Evolutionary conservation across 2,797 vertebrate genomes (phyloP).

Genomic region (Botia almorhae): DNA sequence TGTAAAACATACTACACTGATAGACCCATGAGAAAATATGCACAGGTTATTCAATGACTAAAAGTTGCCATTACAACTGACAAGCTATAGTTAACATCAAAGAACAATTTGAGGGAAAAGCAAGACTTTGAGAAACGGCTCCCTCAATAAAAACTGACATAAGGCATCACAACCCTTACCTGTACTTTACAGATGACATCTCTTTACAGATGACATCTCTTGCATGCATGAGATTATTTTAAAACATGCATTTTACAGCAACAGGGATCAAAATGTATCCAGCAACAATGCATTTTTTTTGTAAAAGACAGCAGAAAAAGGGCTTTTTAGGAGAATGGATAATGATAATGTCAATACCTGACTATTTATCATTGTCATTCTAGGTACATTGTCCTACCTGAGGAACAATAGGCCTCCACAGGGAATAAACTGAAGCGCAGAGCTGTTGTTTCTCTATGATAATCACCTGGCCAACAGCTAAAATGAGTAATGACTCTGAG

Average conservation of each 20-base stretch:
- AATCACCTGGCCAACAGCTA: slow-evolving; percentile 42
- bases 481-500: slow-evolving; percentile 39
- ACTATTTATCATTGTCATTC: slow-evolving; percentile 56
- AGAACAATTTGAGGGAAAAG: too few species aligned
- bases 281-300: slow-evolving; percentile 4
- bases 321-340: slow-evolving; percentile 22
- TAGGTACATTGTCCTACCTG: slow-evolving; percentile 19
- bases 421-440: slow-evolving; percentile 35
- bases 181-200: too few species aligned
- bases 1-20: too few species aligned
- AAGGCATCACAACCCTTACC: too few species aligned
- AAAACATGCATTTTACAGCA: not conserved
- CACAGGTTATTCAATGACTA: too few species aligned
- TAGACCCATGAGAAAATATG: too few species aligned
- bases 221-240: too few species aligned
- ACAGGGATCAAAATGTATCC: slow-evolving; percentile 1
- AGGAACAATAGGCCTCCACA: slow-evolving; percentile 32
- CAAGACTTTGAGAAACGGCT: too few species aligned
- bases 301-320: slow-evolving; percentile 1
- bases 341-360: slow-evolving; percentile 28
- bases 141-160: too few species aligned
- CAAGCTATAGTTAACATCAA: too few species aligned
- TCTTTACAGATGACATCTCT: too few species aligned
- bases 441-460: slow-evolving; percentile 27
- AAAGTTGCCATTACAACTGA: too few species aligned